Base-by-base conservation (phyloP, 2,888 invertebrate genomes). In the Danaus chrysippus region DNA sequence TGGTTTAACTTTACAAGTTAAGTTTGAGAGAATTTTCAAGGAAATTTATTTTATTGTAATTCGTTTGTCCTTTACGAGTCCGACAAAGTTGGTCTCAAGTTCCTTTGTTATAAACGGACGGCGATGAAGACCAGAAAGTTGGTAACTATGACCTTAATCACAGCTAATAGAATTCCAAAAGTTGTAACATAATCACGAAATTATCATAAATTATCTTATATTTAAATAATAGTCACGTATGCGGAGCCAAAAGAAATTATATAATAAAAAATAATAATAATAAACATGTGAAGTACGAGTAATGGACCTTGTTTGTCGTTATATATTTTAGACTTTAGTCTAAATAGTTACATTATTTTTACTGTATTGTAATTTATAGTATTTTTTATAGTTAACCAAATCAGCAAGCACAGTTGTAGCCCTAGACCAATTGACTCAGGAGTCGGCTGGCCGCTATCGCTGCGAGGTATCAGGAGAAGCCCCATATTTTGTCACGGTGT, bases 371-470 rank as follows among this genome's bases (percentile, higher is more conserved):
- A n/a, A 13, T 15, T 9, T 9, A 10, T 15, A 9, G 13, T 46
- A 6, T 44, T 1, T 41, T 54, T 76, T 87, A 13, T 86, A 94
- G 94, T 70, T 93, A 68, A 81, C 87, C 53, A 92, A 93, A 68
- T 94, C 94, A 1, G 93, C 93, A 23, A 93, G 92, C 72, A 92
- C 91, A 61, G 87, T 92, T 56, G 92, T 93, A 42, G 85, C 87
- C 9, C 78, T 93, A 66, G 81, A 85, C 46, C 82, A 86, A 34
- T 78, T 93, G 64, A 85, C 86, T 10, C 81, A 84, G 11, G 82
- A 87, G 42, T 91, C 92, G 2, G 84, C 90, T 6, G 93, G 93
- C 0, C 70, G 81, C 3, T 93, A 92, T 76, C 76, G 85, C 42
- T 93, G 92, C 66, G 92, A 92, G 71, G 92, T 93, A 1, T 89